phyloP scores from a whole-genome alignment of 2,797 vertebrate species.

The Botia almorhae region DNA sequence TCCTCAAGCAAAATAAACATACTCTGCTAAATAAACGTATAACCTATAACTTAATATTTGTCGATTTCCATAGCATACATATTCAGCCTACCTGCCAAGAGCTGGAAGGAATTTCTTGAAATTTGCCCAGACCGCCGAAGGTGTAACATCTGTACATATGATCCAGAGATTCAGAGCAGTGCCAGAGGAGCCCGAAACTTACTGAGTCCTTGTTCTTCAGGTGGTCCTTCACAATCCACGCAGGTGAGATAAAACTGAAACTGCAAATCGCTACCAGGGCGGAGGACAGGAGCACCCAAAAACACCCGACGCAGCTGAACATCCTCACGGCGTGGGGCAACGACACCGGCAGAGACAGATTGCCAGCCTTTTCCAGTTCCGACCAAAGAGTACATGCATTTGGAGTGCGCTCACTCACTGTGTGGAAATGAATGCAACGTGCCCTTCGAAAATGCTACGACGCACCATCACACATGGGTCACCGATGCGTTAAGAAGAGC shows the following conservation, averaged over 20 bases:
- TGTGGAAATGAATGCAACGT: conserved; percentile 56
- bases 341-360: conserved; percentile 72
- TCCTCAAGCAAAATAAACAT: too few species aligned
- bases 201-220: conserved; percentile 78
- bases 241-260: conserved; percentile 87
- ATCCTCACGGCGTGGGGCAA: conserved; percentile 80
- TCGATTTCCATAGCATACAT: neutral
- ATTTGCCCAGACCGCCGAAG: conserved; percentile 84
- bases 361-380: conserved; percentile 80
- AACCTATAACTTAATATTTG: too few species aligned
- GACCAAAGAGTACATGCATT: conserved; percentile 83
- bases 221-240: conserved; percentile 86
- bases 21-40: too few species aligned
- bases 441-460: conserved; percentile 58
- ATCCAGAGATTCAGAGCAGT: conserved; percentile 84
- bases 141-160: conserved; percentile 84
- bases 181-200: conserved; percentile 89
- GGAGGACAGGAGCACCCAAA: conserved; percentile 89
- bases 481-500: neutral
- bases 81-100: conserved; percentile 86
- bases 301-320: conserved; percentile 90
- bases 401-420: conserved; percentile 73
- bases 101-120: conserved; percentile 89
- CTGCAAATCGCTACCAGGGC: conserved; percentile 86
- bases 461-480: conserved; percentile 5